Percentiles rank a stretch among this genome's conserved stretches.
These are phyloP conservation scores for Buathra laborator DNA, from an alignment of 2,888 invertebrate species.

Conservation along the genomic window DNA sequence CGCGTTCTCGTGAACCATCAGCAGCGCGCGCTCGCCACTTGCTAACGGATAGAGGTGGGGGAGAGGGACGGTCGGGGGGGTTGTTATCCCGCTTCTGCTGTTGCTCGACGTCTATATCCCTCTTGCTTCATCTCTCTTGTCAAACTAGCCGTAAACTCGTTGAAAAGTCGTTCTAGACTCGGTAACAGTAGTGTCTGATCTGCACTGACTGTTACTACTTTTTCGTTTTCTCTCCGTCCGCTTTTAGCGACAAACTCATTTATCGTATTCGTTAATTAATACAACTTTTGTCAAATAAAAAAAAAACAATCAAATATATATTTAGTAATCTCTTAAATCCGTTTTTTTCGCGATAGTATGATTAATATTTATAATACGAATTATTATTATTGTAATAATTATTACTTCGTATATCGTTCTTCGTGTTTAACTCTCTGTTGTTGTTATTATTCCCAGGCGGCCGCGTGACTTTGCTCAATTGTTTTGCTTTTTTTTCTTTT, in stretches of 20 bases:
- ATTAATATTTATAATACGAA: neutral
- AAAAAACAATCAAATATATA: too few species aligned
- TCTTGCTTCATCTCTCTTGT: conserved; percentile 49
- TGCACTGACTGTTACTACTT: conserved; percentile 44
- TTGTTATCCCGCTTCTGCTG: neutral
- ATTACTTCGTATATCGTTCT: conserved; percentile 5
- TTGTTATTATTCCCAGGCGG: neutral
- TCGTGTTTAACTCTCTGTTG: neutral
- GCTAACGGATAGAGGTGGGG: neutral
- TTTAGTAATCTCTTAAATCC: neutral
- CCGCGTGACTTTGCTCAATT: conserved; percentile 3
- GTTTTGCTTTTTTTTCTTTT: neutral
- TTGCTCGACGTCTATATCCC: conserved; percentile 24
- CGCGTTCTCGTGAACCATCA: conserved; percentile 60
- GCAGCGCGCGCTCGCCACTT: conserved; percentile 41
- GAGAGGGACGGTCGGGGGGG: neutral
- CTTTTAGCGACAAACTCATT: neutral
- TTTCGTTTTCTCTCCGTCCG: neutral
- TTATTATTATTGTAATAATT: conserved; percentile 12
- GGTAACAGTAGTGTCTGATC: conserved; percentile 47
- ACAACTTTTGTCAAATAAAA: neutral
- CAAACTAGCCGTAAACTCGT: conserved; percentile 65
- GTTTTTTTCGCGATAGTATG: neutral
- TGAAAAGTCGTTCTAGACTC: conserved; percentile 53
- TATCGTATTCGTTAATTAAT: neutral